A percentile compares a stretch with the other conserved stretches of the same genome.
Evolutionary conservation across 2,113 vertebrate genomes (phyloP).

Genomic region (Hemibagrus wyckioides): DNA sequence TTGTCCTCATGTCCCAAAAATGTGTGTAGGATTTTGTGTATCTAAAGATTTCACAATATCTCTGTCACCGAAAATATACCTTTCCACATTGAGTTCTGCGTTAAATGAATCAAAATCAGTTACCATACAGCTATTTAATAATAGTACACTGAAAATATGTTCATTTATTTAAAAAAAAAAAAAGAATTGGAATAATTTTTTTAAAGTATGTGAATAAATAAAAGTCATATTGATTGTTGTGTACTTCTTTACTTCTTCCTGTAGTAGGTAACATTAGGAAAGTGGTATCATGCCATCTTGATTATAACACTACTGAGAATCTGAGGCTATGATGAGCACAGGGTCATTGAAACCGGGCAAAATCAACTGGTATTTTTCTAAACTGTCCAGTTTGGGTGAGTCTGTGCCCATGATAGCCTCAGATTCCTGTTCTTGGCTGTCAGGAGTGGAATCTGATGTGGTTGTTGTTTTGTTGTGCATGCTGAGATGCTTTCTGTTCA

Average conservation of each 20-base stretch:
- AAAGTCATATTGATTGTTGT: not conserved
- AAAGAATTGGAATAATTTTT: not conserved
- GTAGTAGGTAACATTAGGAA: not conserved
- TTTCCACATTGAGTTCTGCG: not conserved
- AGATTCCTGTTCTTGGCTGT: no score
- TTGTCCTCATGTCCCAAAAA: not conserved
- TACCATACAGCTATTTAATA: not conserved
- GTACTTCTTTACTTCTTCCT: not conserved
- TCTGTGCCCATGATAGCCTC: no score
- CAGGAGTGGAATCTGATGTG: no score
- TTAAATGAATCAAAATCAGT: no score
- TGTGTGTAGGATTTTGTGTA: not conserved
- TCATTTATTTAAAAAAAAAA: not conserved
- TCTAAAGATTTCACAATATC: not conserved
- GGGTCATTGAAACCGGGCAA: no score
- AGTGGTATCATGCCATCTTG: not conserved
- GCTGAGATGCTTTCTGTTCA: no score
- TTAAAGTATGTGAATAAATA: not conserved
- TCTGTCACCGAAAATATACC: not conserved
- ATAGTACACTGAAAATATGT: not conserved
- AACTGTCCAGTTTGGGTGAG: no score
- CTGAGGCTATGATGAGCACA: no score
- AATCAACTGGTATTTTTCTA: no score
- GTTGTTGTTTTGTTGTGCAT: no score
- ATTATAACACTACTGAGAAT: no score